Evolutionary conservation across 2,113 vertebrate genomes (phyloP), one percentile per base, ranked within the genome.

Genomic region (Mohoua ochrocephala): DNA sequence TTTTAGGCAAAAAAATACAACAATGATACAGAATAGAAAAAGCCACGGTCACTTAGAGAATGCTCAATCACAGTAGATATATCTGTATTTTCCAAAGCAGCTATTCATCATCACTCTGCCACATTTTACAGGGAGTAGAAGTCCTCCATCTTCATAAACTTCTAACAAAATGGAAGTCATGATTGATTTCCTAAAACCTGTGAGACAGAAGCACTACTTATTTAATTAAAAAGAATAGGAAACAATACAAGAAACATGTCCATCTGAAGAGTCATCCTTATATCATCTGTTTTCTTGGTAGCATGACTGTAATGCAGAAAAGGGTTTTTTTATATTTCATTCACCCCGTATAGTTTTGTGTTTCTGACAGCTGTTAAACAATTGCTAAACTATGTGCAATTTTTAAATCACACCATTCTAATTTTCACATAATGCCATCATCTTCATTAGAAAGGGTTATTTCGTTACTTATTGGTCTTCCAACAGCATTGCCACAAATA

Each of bases 1-100:
- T 68, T 81, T 88, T 63, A 49, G 12, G 5, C 6, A 16, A 79
- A 79, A 57, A 75, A n/a, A 13, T 15, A 7, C 8, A 50, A 57
- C 26, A 78, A 7, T 33, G 5, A 68, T 23, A 22, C 30, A 47
- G 21, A 67, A 4, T 10, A 42, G 15, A 39, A 57, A 64, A 80
- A 49, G 11, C 0, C 9, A 10, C 0, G 0, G 4, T 35, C n/a
- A 49, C 3, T 27, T 49, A 44, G 28, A 67, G 10, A 57, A 28
- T 53, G n/a, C 16, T 81, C 18, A 27, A 5, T 57, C 12, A 30
- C 8, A 49, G 33, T 3, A 57, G 11, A 44, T 35, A 33, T 7
- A 23, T 11, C 18, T 30, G 0, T 52, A 49, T 71, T 90, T 61
- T 70, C 35, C 52, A 87, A 65, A 65, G 28, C 24, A 70, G 23